Percentiles rank a stretch among this genome's conserved stretches.
Evolutionary conservation across 2,797 vertebrate species (phyloP).

Genomic region (Mus minutoides): DNA sequence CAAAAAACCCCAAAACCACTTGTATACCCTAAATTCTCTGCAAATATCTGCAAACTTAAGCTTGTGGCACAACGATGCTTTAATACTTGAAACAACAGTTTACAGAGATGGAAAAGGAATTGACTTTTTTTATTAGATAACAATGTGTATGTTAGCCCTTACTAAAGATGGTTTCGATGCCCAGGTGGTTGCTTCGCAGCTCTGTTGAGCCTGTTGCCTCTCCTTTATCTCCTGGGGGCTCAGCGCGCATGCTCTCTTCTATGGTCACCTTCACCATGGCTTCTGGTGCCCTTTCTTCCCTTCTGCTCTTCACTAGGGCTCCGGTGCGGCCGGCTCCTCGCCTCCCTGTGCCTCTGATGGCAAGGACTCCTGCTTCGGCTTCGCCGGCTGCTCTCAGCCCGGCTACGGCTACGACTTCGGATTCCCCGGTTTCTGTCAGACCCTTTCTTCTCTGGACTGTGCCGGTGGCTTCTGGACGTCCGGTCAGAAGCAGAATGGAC

Average conservation of each 20-base stretch:
- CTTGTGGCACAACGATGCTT: constrained; percentile 54
- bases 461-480: constrained; percentile 79
- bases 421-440: constrained; percentile 76
- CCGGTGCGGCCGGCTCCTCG: constrained; percentile 70
- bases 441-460: constrained; percentile 81
- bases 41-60: constrained; percentile 72
- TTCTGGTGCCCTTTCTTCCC: constrained; percentile 73
- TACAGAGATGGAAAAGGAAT: constrained; percentile 77
- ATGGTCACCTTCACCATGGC: constrained; percentile 63
- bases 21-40: constrained; percentile 77
- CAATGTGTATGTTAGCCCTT: constrained; percentile 81
- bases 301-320: constrained; percentile 75
- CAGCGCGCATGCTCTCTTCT: constrained; percentile 70
- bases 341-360: constrained; percentile 77
- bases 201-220: neutral
- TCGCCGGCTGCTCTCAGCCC: constrained; percentile 82
- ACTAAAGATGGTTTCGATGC: constrained; percentile 72
- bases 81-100: constrained; percentile 74
- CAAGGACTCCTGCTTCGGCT: constrained; percentile 83
- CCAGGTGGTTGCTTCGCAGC: neutral
- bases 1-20: too few species aligned
- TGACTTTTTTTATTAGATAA: constrained; percentile 61
- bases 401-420: constrained; percentile 78
- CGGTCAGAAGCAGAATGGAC: constrained; percentile 82
- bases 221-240: constrained; percentile 64